Base-by-base conservation (phyloP, 2,797 vertebrate species). In the Pangasius sanitwongsei region DNA sequence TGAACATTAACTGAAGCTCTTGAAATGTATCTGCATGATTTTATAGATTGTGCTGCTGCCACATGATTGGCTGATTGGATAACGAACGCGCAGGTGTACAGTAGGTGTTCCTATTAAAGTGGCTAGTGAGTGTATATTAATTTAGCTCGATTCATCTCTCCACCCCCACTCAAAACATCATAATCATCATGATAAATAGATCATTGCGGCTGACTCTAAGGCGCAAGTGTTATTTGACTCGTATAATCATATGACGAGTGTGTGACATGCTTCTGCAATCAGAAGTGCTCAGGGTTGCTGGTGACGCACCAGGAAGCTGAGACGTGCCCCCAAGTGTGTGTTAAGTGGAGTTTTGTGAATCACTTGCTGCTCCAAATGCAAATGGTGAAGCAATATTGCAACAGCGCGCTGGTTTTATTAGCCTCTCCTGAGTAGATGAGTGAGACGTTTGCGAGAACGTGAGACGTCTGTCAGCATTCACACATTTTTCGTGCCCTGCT, bases 301-400 rank as follows among this genome's bases (percentile, higher is more conserved):
- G n/a, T 87, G 88, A 84, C 70, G 70, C 88, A 84, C 57, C 78
- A 89, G 78, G 63, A 86, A 61, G 88, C 77, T 8, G 53, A 53
- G 69, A 81, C 41, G 31, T 37, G 65, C 55, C 84, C 63, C 83
- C 53, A 53, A 77, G 70, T 55, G 81, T 48, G 31, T 77, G 82
- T 78, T 88, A 75, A 88, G 82, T 41, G 53, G 67, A 72, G 57
- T 65, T 88, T 74, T 78, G 15, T 88, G 57, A 85, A 82, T 88
- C 70, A 65, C 67, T 67, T 61, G 87, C 53, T 75, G 81, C 48
- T 48, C 48, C 31, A 59, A 77, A 75, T 85, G 83, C 48, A 57
- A 88, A 61, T 34, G 28, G 57, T 6, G 70, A 85, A 85, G 59
- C 23, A 55, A 28, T 85, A 75, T 31, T 4, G 65, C 55, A 74